Evolutionary conservation across 2,797 vertebrate species (phyloP), one percentile per base, ranked within the genome.

Genomic region (Neosalanx taihuensis): DNA sequence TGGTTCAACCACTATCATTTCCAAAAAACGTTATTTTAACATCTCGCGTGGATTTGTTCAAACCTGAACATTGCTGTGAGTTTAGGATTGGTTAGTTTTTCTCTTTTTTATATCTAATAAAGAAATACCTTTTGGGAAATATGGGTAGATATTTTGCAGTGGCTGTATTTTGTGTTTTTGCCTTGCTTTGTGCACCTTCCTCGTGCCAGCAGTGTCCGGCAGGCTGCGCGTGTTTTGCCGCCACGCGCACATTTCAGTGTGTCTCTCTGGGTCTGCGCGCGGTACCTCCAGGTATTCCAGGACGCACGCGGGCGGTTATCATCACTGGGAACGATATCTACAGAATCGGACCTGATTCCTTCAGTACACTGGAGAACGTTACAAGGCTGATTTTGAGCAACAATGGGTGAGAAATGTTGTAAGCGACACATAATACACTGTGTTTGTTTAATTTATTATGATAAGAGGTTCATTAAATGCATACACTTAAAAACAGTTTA

Each of bases 381-480:
- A 93, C 91, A 72, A 90, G 89, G 15, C 75, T 94, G 46, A 88
- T 90, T 72, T 83, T 94, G 70, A 91, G 88, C 85, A 90, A 90
- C 81, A 94, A 94, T 84, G 85, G 92, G 93, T 94, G 89, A 91
- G 90, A 76, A 64, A 29, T 78, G 73, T 78, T 51, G 26, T 1
- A 6, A 60, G 9, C 58, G 4, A 23, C 51, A 46, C 51, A 17
- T 56, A 56, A 17, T 56, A n/a, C 51, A 56, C 51, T 5, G 3
- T 56, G 17, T 7, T 18, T n/a, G 18, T 56, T 18, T n/a, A 17
- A 56, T 56, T 56, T n/a, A 56, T 17, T 17, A 56, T 17, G 51
- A 3, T 46, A 13, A 46, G 10, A 46, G 12, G 41, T 13, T 46
- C 41, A 46, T 46, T 9, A 46, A 13, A 46, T 46, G 13, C 41